Evolutionary conservation across 1,140 invertebrate species (phyloP), one percentile per base, ranked within the genome.

Genomic region (Drosophila rufa): DNA sequence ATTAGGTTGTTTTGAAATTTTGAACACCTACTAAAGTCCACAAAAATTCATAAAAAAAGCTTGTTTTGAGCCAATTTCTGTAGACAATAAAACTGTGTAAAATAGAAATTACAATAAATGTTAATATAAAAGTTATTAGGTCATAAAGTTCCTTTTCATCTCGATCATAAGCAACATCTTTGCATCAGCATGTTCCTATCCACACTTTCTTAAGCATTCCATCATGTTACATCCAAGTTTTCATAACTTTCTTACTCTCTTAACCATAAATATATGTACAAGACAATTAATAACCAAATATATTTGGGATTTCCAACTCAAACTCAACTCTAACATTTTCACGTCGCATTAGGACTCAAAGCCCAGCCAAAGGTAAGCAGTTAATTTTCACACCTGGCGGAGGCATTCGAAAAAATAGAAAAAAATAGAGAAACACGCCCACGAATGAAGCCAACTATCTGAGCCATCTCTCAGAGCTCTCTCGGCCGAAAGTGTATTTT

Each of bases 401-500:
- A 73, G 38, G 36, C 3, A 19, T 45, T 60, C 45, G 45, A 43
- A 55, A 9, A 38, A n/a, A 38, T 30, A 8, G 22, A 9, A 38
- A 38, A 38, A 55, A 19, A 51, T n/a, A 42, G 15, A 42, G 3
- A 43, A 36, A 36, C 53, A 56, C 53, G 53, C 53, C 53, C 36
- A 56, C 53, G 67, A 73, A 50, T 56, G 25, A 40, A n/a, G 53
- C 25, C 53, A 59, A 59, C 46, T 59, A 43, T 60, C 58, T 58
- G 53, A 80, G 60, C 65, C 58, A 58, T 66, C 42, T 45, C 48
- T 17, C 45, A 43, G 42, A 45, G 33, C 67, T 46, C 58, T 61
- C 36, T 47, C 33, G 43, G 38, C 50, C 80, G 57, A 78, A 83
- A 89, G 80, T 71, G 77, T 80, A 82, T 90, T 90, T 90, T 85